Base-by-base conservation (phyloP, 2,113 vertebrate genomes). In the Corvus cornix region DNA sequence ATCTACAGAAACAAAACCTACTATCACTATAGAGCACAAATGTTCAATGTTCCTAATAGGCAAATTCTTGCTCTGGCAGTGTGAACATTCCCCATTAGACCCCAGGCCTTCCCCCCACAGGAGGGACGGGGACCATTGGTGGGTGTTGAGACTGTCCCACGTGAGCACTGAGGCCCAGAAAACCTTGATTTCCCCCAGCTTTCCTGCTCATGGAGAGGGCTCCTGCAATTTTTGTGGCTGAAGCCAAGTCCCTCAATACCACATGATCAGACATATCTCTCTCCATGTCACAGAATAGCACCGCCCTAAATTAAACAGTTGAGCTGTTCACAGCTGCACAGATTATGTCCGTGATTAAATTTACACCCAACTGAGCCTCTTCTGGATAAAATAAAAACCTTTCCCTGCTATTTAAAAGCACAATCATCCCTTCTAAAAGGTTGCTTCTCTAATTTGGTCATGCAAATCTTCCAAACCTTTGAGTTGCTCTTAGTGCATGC, bases 81-180 rank as follows among this genome's bases (percentile, higher is more conserved):
- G 35, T 44, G 56, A 70, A 67, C 26, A 31, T 8, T 55, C 55
- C 53, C 68, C 59, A 18, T 35, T 6, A 37, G 28, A 84, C 2
- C 4, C 18, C 2, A 18, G 28, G 26, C 3, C 3, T 28, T 56
- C 13, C 24, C 49, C 43, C 39, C 2, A 2, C 0, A 22, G 69
- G 26, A 68, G 37, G 52, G 26, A 37, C 43, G 16, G 33, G 44
- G 31, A 37, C 33, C 41, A 46, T 49, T 6, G 53, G n/a, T 2
- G 76, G 53, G 26, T 82, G 66, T 19, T 89, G 48, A n/a, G 30
- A 9, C 6, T 43, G 43, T 56, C 33, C 27, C 21, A 73, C n/a
- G 48, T 39, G 52, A 74, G 56, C 59, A 55, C 2, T 31, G 48
- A 69, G 20, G 22, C 51, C 41, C 62, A 76, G 30, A 66, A 59